Evolutionary conservation across 2,888 invertebrate genomes (phyloP), one percentile per base, ranked within the genome.

Genomic region (Sminthurides aquaticus): DNA sequence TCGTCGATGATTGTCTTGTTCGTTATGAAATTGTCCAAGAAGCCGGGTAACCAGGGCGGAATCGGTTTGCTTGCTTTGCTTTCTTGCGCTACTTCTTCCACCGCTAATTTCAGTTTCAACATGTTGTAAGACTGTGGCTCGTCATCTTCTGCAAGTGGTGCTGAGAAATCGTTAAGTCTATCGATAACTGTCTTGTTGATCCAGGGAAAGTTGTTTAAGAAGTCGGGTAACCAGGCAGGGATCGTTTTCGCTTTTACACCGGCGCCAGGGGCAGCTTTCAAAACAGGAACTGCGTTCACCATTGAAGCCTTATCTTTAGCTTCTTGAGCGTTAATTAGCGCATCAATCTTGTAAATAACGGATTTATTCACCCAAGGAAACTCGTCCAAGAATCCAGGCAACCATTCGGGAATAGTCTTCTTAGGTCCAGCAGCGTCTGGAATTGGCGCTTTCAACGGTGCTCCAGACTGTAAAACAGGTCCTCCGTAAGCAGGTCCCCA

Each of bases 281-380:
- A 15, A 15, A 34, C 15, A 15, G 43, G 43, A 5, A 15, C 15
- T 5, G 43, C 43, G 15, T 34, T 34, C 5, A 15, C 43, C 43
- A 15, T 15, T 34, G 43, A 5, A 34, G 43, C 43, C n/a, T n/a
- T n/a, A 15, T 34, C 43, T 11, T 15, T 5, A 15, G 43, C 43
- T 15, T 34, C 15, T 34, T 34, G 43, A 34, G 43, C 43, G 15
- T 34, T 34, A 15, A 34, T 34, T 15, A 34, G 15, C 5, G 43
- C 43, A 15, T 34, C 43, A 34, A 34, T 34, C 43, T 34, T 34
- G 52, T 52, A 15, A 20, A 52, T 52, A 8, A 52, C 52, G 22
- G 52, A 52, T 22, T 52, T 52, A 20, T 52, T 52, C 11, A 52
- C 20, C 15, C 20, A 52, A 52, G 52, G 52, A 20, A 52, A 52